Conservation (phyloP, 2,888 invertebrate species). For the Euclidia mi region DNA sequence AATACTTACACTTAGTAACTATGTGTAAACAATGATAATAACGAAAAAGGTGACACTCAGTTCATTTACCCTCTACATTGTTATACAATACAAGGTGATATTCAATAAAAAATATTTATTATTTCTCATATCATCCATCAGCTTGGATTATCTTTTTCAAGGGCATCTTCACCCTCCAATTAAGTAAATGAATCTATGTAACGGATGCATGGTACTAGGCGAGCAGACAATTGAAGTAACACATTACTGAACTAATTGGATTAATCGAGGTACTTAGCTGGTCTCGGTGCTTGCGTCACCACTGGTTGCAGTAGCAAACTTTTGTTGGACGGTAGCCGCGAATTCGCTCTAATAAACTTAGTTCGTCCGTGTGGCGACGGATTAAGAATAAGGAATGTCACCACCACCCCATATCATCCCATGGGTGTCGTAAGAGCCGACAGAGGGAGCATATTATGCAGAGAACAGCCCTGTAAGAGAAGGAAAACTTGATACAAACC, state of each 20-base stretch:
- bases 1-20: too few species aligned
- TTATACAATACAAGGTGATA: too few species aligned
- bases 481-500: too few species aligned
- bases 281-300: conserved; percentile 26
- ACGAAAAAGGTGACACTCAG: too few species aligned
- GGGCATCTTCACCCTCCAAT: too few species aligned
- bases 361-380: not conserved
- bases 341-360: conserved; percentile 2
- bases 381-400: too few species aligned
- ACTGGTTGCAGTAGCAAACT: conserved; percentile 5
- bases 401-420: too few species aligned
- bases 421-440: too few species aligned
- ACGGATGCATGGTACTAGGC: conserved; percentile 13
- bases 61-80: too few species aligned
- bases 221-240: conserved; percentile 29
- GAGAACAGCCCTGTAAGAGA: too few species aligned
- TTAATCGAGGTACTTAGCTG: conserved; percentile 44
- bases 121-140: not conserved
- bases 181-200: conserved; percentile 2
- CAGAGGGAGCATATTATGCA: too few species aligned
- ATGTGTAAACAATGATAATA: too few species aligned
- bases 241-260: conserved; percentile 41
- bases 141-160: not conserved
- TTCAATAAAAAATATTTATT: not conserved
- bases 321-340: not conserved